A percentile compares a stretch with the other conserved stretches of the same genome.
Conservation (phyloP, 2,888 invertebrate species). For the Matsumyia berberina region DNA sequence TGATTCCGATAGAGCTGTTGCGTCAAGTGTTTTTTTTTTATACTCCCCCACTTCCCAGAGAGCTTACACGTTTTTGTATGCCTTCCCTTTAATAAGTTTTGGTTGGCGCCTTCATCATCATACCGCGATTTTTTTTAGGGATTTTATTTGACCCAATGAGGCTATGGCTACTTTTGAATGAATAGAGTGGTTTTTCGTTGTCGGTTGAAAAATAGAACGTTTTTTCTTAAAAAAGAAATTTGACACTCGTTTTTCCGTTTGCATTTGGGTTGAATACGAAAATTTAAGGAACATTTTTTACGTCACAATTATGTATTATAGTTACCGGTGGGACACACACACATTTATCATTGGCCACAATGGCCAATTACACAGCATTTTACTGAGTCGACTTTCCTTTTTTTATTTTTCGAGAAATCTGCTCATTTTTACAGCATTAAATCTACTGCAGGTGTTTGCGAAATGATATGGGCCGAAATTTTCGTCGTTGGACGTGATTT, state of each 20-base stretch:
- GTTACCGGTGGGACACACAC: too few relatives aligned
- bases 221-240: background rate
- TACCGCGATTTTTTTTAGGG: background rate
- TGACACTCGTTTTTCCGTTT: too few relatives aligned
- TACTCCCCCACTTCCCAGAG: too few relatives aligned
- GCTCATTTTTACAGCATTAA: slow-evolving; percentile 28
- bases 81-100: background rate
- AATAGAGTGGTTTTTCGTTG: background rate
- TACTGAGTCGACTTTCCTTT: background rate
- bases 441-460: slow-evolving; percentile 47
- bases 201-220: background rate
- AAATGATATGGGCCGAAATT: slow-evolving; percentile 60
- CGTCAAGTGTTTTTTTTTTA: too few relatives aligned
- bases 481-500: slow-evolving; percentile 62
- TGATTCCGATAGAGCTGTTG: too few relatives aligned
- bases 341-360: too few relatives aligned
- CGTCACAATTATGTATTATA: too few relatives aligned
- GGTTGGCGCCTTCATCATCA: background rate
- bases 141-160: background rate
- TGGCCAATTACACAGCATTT: background rate
- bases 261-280: too few relatives aligned
- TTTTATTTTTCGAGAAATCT: background rate
- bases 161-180: background rate
- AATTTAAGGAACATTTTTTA: too few relatives aligned
- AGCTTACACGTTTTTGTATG: background rate